Base-by-base conservation (phyloP, 2,888 invertebrate species). In the Tyria jacobaeae region DNA sequence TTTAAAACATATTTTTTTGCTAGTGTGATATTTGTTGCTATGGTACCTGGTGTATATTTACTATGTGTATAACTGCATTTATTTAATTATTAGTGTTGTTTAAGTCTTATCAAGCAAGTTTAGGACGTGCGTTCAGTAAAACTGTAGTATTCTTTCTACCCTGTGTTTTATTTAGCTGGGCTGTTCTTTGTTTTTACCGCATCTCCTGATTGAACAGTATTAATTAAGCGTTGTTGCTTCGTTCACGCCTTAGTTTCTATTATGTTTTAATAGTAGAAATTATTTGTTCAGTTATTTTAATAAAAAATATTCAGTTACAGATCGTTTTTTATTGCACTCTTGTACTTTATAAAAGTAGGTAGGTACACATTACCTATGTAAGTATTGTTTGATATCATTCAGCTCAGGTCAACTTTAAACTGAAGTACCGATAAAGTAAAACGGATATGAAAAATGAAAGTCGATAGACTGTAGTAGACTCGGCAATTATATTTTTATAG, bases 211-310 rank as follows among this genome's bases (percentile, higher is more conserved):
- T 37, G 41, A 37, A 48, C 75, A 75, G 74, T 75, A 74, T 76
- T 75, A 71, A 66, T 58, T 62, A 65, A 62, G 64, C 37, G 54
- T 59, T 62, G 37, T 69, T 61, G 58, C 35, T 56, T 57, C 62
- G 48, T 64, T 61, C 62, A 53, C 56, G 58, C 52, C 55, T 57
- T 68, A 61, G 75, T 75, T 75, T 76, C 76, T 75, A 75, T 15
- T 73, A 69, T 47, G 3, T 68, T 72, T 64, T 55, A 68, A 54
- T 51, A 57, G 21, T 62, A 63, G 7, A 50, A 67, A 41, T 39
- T 24, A 34, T 37, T 21, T 24, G 34, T 35, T 44, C 21, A 52
- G 17, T 44, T 44, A 57, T 47, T 24, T 34, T 34, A 49, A 51
- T 39, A 55, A 35, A 60, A 37, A 12, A 10, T 48, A 24, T 52